Percentiles rank a stretch among this genome's conserved stretches.
These are phyloP conservation scores for Marcusenius ussheri DNA, from an alignment of 2,113 vertebrate species.

Conservation along the genomic window DNA sequence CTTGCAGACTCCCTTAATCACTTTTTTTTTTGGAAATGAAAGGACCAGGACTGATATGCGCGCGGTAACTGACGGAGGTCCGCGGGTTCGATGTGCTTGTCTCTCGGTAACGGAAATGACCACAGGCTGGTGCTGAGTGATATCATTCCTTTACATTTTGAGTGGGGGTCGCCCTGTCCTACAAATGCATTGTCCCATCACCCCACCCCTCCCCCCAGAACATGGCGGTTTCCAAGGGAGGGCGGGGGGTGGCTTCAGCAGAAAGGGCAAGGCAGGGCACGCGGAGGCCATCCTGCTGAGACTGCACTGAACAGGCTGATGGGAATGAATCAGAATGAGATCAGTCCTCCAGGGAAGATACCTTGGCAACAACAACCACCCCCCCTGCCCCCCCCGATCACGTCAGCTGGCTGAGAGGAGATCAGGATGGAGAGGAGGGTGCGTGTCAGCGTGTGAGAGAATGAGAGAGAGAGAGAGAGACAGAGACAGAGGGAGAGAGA, in stretches of 20 bases:
- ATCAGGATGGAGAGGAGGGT: slow-evolving; percentile 1
- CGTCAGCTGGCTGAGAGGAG: slow-evolving; percentile 19
- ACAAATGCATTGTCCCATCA: neutral
- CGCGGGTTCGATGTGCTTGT: neutral
- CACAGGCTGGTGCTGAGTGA: neutral
- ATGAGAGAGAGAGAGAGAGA: neutral
- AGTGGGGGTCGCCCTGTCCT: neutral
- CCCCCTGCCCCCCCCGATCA: neutral
- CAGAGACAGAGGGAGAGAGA: neutral
- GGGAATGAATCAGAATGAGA: slow-evolving; percentile 24
- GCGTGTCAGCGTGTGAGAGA: neutral
- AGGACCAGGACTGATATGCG: neutral
- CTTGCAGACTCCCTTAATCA: neutral
- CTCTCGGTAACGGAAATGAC: neutral
- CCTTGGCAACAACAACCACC: slow-evolving; percentile 16
- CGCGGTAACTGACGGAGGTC: neutral
- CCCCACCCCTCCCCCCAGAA: neutral
- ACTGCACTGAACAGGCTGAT: slow-evolving; percentile 11
- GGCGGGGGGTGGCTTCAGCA: neutral
- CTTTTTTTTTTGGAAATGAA: neutral
- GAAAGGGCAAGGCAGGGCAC: neutral
- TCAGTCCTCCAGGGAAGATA: slow-evolving; percentile 24
- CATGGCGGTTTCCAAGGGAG: neutral
- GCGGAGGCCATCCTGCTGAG: neutral
- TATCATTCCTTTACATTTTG: neutral